A percentile compares a stretch with the other conserved stretches of the same genome.
phyloP scores from a whole-genome alignment of 2,888 invertebrate species.

The Caenorhabditis becei region DNA sequence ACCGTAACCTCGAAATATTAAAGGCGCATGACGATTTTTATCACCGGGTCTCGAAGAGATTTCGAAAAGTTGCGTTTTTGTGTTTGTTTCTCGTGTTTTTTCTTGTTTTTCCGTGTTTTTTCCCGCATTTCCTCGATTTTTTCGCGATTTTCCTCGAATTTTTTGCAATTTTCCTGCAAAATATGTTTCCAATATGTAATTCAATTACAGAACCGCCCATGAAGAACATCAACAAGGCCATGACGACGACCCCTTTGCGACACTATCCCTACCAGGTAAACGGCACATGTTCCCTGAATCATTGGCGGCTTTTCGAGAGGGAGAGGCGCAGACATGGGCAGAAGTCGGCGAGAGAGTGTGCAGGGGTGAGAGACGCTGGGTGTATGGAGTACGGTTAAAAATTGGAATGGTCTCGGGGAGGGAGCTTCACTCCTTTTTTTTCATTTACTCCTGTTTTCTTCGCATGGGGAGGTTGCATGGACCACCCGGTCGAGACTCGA shows the following conservation, averaged over 20 bases:
- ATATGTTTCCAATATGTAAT: too few species aligned
- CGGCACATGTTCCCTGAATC: too few species aligned
- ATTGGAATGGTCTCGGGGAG: too few species aligned
- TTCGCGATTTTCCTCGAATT: background rate
- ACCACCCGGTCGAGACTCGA: too few species aligned
- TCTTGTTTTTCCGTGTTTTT: background rate
- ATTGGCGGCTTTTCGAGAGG: background rate
- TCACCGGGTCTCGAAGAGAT: background rate
- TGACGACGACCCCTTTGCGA: background rate
- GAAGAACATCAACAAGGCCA: background rate
- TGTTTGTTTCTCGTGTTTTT: background rate
- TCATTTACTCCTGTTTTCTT: too few species aligned
- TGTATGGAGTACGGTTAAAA: background rate
- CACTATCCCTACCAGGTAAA: constrained; percentile 21
- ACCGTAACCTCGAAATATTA: constrained; percentile 12
- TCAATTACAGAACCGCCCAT: too few species aligned
- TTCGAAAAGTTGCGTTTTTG: background rate
- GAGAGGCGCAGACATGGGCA: background rate
- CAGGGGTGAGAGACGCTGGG: background rate
- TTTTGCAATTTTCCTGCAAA: background rate
- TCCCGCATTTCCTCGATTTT: background rate
- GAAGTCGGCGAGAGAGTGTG: background rate
- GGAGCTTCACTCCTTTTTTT: too few species aligned
- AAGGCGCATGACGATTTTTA: constrained; percentile 13
- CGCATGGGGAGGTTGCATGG: too few species aligned